Percentiles rank a stretch among this genome's conserved stretches.
Conservation (phyloP, 1,140 invertebrate genomes). For the Berghia stephanieae region DNA sequence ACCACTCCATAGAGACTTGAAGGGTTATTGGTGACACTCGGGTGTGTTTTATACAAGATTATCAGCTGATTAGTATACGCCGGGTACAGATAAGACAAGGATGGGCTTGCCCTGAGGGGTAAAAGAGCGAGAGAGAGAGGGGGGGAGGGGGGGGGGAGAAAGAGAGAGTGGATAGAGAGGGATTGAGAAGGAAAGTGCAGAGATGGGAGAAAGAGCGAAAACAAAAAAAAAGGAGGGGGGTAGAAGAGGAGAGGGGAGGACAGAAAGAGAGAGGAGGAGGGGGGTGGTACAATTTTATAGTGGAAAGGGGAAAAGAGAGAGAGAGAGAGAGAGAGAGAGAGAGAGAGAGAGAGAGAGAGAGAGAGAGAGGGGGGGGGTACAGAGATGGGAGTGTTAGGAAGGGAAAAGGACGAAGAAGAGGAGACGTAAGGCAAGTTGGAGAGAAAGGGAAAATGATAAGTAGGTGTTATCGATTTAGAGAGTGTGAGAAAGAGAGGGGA, state of each 20-base stretch:
- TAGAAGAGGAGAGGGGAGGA: conserved; percentile 5
- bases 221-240: not conserved
- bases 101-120: not conserved
- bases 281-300: not conserved
- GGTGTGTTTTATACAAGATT: no score
- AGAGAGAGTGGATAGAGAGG: not conserved
- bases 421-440: no score
- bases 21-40: no score
- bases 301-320: not conserved
- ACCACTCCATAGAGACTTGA: not conserved
- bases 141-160: not conserved
- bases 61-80: not conserved
- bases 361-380: not conserved
- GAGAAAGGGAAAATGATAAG: no score
- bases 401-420: not conserved
- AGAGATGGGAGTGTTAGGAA: no score
- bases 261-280: not conserved
- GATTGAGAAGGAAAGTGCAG: not conserved
- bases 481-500: no score
- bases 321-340: not conserved
- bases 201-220: not conserved
- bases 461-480: no score
- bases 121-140: not conserved
- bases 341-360: not conserved
- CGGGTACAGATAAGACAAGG: not conserved